Conservation (phyloP, 1,140 invertebrate genomes). For the Ceratitis capitata region DNA sequence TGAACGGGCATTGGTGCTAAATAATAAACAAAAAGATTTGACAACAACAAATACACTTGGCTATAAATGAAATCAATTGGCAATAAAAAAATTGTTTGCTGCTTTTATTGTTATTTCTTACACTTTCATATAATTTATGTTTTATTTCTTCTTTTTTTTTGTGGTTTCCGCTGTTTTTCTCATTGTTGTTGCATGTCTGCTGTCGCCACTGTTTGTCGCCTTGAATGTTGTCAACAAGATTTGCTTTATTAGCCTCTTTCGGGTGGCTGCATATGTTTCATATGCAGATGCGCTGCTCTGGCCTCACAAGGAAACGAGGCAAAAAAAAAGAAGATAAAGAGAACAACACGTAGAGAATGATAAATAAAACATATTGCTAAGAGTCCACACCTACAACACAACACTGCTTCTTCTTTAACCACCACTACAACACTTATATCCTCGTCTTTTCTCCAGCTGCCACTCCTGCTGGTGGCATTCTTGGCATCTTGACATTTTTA, state of each 20-base stretch:
- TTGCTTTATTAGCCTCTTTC: constrained; percentile 66
- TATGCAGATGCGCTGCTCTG: constrained; percentile 29
- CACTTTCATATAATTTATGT: neutral
- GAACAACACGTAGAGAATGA: too few relatives aligned
- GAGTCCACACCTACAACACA: neutral
- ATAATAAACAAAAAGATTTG: constrained; percentile 42
- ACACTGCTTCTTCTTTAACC: neutral
- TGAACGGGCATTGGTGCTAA: neutral
- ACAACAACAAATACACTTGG: constrained; percentile 46
- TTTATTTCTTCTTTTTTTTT: neutral
- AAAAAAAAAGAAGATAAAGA: too few relatives aligned
- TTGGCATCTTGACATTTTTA: constrained; percentile 3
- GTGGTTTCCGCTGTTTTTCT: constrained; percentile 8
- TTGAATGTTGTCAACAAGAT: constrained; percentile 63
- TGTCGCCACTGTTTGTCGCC: constrained; percentile 47
- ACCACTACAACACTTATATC: too few relatives aligned
- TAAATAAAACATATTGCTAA: neutral
- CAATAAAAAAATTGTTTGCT: neutral
- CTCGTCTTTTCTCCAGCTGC: too few relatives aligned
- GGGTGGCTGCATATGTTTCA: constrained; percentile 54
- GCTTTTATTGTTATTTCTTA: neutral
- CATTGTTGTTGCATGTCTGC: constrained; percentile 3
- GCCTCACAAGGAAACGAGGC: neutral
- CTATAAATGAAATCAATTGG: neutral
- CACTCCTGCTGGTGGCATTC: neutral